phyloP scores from a whole-genome alignment of 2,888 invertebrate genomes.

The Meiosimyza platycephala region DNA sequence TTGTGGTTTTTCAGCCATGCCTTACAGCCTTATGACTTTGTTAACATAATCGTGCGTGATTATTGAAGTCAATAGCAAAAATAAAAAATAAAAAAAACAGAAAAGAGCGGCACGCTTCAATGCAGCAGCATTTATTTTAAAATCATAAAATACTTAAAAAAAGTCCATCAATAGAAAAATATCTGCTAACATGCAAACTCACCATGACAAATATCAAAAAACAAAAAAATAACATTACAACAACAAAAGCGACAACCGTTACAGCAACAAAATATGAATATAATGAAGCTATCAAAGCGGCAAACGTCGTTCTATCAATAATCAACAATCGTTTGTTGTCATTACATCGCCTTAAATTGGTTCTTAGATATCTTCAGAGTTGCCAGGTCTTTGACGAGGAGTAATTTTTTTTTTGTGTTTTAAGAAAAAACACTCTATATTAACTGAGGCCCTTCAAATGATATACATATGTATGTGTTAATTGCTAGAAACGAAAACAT shows the following conservation, averaged over 20 bases:
- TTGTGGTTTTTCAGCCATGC: too few relatives aligned
- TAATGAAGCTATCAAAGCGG: conserved; percentile 1
- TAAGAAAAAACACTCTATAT: too few relatives aligned
- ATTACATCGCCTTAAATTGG: too few relatives aligned
- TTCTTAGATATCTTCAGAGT: too few relatives aligned
- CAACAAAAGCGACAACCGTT: background rate
- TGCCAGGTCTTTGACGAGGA: too few relatives aligned
- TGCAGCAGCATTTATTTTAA: background rate
- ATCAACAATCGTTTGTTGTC: too few relatives aligned
- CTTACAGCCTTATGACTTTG: background rate
- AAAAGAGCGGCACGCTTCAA: background rate
- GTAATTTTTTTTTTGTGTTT: too few relatives aligned
- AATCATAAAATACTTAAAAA: too few relatives aligned
- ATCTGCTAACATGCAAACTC: conserved; percentile 2
- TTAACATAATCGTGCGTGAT: background rate
- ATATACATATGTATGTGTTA: too few relatives aligned
- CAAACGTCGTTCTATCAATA: background rate
- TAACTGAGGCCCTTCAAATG: too few relatives aligned
- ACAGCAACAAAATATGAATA: background rate
- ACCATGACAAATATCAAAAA: background rate
- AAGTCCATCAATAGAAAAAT: background rate
- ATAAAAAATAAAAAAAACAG: background rate
- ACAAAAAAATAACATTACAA: background rate
- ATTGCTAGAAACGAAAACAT: too few relatives aligned
- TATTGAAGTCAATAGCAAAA: too few relatives aligned